A percentile compares a stretch with the other conserved stretches of the same genome.
These are phyloP conservation scores for Cynopterus sphinx DNA, from an alignment of 2,797 vertebrate genomes.

Conservation along the genomic window DNA sequence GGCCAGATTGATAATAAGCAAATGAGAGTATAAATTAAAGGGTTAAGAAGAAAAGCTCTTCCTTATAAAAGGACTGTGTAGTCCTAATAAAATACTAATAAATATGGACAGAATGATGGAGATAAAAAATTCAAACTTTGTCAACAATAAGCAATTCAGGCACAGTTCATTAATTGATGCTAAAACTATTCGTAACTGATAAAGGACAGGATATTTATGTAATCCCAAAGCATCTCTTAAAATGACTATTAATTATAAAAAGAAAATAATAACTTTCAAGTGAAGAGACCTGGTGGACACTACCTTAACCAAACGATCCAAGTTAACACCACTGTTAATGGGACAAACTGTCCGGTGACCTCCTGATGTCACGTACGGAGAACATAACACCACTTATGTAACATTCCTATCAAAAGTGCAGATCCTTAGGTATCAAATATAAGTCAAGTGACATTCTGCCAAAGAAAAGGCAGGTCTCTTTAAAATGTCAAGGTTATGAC, in stretches of 20 bases:
- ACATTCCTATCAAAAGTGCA: background rate
- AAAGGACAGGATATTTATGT: background rate
- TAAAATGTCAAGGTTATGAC: background rate
- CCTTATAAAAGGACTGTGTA: background rate
- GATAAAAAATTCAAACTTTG: background rate
- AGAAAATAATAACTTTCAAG: background rate
- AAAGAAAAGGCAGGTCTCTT: background rate
- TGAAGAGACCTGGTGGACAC: background rate
- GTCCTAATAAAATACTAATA: background rate
- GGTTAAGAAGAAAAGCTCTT: background rate
- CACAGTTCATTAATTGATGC: background rate
- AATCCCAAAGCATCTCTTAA: background rate
- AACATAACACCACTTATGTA: fast-evolving
- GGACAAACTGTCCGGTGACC: no score
- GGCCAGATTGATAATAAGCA: background rate
- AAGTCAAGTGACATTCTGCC: background rate
- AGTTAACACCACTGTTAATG: background rate
- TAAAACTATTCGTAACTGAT: background rate
- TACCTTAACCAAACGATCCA: background rate
- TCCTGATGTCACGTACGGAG: background rate
- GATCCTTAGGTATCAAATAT: background rate
- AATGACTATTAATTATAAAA: background rate
- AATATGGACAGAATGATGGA: background rate
- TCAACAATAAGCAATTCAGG: background rate
- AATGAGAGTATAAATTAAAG: background rate